Conservation (phyloP, 2,797 vertebrate genomes). For the Coluber constrictor region DNA sequence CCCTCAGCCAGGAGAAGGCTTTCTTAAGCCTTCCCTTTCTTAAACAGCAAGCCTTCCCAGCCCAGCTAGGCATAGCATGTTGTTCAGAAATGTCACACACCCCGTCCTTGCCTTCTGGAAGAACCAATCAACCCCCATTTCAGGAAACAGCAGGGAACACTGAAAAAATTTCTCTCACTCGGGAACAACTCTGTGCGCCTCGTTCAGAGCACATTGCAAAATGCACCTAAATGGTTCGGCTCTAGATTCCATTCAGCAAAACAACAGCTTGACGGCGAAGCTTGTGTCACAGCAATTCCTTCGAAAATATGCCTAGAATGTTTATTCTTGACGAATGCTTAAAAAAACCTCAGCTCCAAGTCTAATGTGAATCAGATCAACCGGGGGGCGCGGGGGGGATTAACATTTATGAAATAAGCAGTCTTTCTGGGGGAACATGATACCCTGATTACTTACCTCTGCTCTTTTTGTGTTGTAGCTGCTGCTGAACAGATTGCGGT, state of each 20-base stretch:
- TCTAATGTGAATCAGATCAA: slow-evolving; percentile 11
- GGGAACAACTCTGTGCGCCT: neutral
- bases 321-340: slow-evolving; percentile 21
- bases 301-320: slow-evolving; percentile 19
- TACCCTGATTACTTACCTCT: slow-evolving; percentile 60
- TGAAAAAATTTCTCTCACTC: neutral
- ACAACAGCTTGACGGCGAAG: slow-evolving; percentile 16
- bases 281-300: slow-evolving; percentile 22
- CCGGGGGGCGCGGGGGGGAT: neutral
- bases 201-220: neutral
- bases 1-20: neutral
- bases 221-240: slow-evolving; percentile 13
- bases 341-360: neutral
- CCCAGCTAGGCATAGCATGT: neutral
- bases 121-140: neutral
- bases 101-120: neutral
- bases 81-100: neutral
- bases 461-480: slow-evolving; percentile 47
- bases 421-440: slow-evolving; percentile 33
- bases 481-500: slow-evolving; percentile 59
- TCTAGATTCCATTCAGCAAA: slow-evolving; percentile 28
- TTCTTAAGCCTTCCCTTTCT: neutral
- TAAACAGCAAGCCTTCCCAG: neutral
- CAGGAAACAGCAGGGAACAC: neutral
- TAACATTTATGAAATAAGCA: slow-evolving; percentile 36